phyloP scores from a whole-genome alignment of 2,113 vertebrate species.

The Grus americana region DNA sequence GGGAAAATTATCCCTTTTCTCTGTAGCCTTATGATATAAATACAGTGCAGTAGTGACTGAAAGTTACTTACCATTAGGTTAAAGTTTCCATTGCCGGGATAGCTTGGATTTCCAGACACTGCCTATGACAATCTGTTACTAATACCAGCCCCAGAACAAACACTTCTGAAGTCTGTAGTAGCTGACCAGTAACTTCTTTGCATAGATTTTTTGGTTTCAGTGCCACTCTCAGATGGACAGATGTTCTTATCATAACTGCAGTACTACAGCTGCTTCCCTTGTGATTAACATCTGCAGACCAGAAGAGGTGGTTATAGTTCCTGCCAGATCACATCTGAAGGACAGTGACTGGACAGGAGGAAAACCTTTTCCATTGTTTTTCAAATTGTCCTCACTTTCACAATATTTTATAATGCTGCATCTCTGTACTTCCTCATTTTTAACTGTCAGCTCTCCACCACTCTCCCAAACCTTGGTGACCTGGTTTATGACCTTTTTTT shows the following conservation, averaged over 20 bases:
- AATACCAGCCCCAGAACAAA: neutral
- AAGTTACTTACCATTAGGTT: neutral
- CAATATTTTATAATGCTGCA: neutral
- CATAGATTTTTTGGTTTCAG: neutral
- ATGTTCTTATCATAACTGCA: neutral
- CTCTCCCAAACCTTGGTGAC: neutral
- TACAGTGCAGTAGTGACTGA: neutral
- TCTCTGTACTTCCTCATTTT: neutral
- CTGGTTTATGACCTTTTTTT: neutral
- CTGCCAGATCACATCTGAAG: neutral
- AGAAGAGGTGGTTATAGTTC: neutral
- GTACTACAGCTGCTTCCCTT: neutral
- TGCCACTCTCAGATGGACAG: neutral
- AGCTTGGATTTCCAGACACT: neutral
- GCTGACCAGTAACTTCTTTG: neutral
- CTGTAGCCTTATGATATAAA: neutral
- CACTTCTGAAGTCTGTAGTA: neutral
- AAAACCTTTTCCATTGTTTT: neutral
- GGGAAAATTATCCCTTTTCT: neutral
- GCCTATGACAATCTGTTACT: neutral
- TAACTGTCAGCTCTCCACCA: neutral
- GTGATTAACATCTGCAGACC: neutral
- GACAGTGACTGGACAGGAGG: neutral
- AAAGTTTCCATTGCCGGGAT: neutral
- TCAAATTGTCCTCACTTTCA: neutral